Evolutionary conservation across 37 sponge, comb jelly and placozoan species (phyloP).

Genomic region (Agelas oroides): DNA sequence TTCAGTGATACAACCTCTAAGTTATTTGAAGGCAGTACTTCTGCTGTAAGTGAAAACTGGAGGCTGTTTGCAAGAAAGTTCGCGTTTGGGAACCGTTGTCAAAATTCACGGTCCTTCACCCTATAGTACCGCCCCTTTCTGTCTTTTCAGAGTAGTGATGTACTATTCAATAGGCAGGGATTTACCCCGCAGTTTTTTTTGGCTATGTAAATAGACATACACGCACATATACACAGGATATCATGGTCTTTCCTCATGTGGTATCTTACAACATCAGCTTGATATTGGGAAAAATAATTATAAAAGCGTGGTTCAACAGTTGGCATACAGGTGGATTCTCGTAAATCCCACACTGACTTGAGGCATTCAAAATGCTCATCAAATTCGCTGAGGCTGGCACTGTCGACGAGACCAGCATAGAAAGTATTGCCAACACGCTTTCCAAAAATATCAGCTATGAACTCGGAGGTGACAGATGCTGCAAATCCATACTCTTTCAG

Average conservation of each 20-base stretch:
- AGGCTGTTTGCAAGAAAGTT: too few species aligned
- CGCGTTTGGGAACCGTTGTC: too few species aligned
- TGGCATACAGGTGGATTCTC: not conserved
- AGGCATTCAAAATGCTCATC: constrained; percentile 17
- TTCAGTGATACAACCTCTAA: too few species aligned
- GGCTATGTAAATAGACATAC: too few species aligned
- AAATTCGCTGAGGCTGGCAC: constrained; percentile 4
- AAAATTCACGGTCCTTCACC: too few species aligned
- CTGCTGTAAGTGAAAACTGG: too few species aligned
- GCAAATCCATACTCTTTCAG: constrained; percentile 8
- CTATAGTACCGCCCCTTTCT: too few species aligned
- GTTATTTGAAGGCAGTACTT: too few species aligned
- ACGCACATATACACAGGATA: too few species aligned
- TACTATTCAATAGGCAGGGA: too few species aligned
- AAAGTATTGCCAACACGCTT: not conserved
- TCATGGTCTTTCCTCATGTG: constrained; percentile 29
- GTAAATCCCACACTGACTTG: constrained; percentile 1
- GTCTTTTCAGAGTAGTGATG: too few species aligned
- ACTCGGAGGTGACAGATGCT: not conserved
- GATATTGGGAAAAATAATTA: not conserved
- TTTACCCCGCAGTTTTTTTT: too few species aligned
- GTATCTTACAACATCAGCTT: constrained; percentile 20
- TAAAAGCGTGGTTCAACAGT: not conserved
- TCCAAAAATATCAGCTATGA: constrained; percentile 32
- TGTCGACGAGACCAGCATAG: constrained; percentile 28